Conservation (phyloP, 1,140 invertebrate genomes). For the Hylaeus volcanicus region DNA sequence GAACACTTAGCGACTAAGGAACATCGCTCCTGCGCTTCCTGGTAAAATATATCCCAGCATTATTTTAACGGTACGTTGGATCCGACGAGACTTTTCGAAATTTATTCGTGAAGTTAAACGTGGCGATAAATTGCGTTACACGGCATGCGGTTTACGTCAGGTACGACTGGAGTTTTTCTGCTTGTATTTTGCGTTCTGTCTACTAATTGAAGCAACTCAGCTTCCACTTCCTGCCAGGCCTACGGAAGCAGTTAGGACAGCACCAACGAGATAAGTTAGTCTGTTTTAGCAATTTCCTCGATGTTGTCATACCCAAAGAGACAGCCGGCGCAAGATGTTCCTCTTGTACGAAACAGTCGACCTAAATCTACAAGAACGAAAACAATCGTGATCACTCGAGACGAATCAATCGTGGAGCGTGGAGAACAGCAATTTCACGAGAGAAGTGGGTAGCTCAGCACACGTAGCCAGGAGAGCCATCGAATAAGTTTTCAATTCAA, state of each 20-base stretch:
- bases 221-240: no score
- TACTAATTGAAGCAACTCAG: not conserved
- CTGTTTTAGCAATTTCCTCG: no score
- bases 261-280: no score
- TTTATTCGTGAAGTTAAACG: conserved; percentile 28
- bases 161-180: not conserved
- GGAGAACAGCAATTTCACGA: conserved; percentile 13
- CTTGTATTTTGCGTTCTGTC: not conserved
- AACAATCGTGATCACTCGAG: conserved; percentile 11
- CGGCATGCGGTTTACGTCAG: not conserved
- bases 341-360: not conserved
- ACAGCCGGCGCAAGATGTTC: not conserved
- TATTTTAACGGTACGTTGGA: not conserved
- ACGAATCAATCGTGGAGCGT: conserved; percentile 3
- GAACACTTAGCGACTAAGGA: conserved; percentile 6
- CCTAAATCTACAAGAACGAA: conserved; percentile 6
- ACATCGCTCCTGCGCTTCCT: not conserved
- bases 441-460: not conserved
- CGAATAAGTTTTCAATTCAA: conserved; percentile 15
- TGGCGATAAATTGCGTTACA: conserved; percentile 27
- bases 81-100: conserved; percentile 17
- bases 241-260: no score
- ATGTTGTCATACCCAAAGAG: not conserved
- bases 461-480: not conserved
- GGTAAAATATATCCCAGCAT: conserved; percentile 14